Evolutionary conservation across 2,113 vertebrate genomes (phyloP).

Genomic region (Columba janthina): DNA sequence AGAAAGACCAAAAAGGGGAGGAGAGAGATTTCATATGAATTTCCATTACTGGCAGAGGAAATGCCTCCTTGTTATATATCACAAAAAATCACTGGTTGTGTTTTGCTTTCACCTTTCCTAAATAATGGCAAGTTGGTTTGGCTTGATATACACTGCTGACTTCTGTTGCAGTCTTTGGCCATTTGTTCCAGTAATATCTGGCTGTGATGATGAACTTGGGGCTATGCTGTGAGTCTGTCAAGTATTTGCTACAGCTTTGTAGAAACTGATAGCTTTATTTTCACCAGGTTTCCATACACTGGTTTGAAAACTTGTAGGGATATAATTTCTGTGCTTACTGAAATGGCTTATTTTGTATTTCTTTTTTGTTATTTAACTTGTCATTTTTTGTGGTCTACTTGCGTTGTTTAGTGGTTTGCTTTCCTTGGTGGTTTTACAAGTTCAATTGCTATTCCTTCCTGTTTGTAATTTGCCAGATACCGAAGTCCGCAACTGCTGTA

Average conservation of each 20-base stretch:
- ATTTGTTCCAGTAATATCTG: slow-evolving; percentile 20
- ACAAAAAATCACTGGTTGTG: background rate
- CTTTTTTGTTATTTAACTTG: background rate
- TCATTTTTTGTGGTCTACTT: background rate
- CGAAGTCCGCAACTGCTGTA: background rate
- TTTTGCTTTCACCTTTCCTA: slow-evolving; percentile 2
- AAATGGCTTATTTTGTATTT: background rate
- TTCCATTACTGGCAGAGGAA: background rate
- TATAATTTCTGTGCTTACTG: background rate
- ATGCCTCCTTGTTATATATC: background rate
- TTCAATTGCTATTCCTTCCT: background rate
- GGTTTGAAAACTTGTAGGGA: background rate
- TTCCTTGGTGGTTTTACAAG: background rate
- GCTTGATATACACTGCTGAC: background rate
- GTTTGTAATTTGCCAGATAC: background rate
- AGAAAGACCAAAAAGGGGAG: background rate
- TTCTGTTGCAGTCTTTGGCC: slow-evolving; percentile 15
- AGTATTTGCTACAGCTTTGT: background rate
- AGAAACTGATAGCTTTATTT: background rate
- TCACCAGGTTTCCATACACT: background rate
- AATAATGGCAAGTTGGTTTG: background rate
- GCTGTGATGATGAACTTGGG: background rate
- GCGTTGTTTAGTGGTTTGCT: background rate
- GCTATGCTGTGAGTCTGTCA: slow-evolving; percentile 3
- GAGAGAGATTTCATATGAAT: background rate